Evolutionary conservation across 1,140 invertebrate genomes (phyloP).

Genomic region (Lutraria rhynchaena): DNA sequence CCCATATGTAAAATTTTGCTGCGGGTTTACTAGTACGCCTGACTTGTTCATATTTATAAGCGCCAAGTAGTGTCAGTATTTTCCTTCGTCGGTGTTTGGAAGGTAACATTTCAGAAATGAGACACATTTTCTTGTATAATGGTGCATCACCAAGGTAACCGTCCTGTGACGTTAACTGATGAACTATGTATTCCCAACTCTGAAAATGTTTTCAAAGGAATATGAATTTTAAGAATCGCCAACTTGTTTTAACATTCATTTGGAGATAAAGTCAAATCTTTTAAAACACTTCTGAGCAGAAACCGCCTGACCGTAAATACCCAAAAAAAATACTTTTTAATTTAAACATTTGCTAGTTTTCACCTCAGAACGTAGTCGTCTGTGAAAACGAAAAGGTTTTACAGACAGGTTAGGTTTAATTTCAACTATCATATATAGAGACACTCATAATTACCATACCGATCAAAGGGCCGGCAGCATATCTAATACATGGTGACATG

Average conservation of each 20-base stretch:
- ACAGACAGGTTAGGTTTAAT: no score
- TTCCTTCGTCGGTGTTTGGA: slow-evolving; percentile 31
- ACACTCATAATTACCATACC: no score
- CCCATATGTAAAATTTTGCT: slow-evolving; percentile 42
- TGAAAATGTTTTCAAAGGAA: neutral
- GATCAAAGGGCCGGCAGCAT: no score
- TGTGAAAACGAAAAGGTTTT: neutral
- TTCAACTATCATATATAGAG: no score
- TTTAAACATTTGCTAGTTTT: neutral
- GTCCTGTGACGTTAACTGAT: slow-evolving; percentile 23
- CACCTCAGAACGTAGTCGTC: neutral
- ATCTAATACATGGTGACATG: no score
- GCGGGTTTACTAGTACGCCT: slow-evolving; percentile 12
- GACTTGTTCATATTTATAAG: slow-evolving; percentile 28
- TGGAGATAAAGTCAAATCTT: no score
- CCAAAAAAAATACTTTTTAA: neutral
- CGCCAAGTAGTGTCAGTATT: slow-evolving; percentile 19
- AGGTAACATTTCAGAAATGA: slow-evolving; percentile 30
- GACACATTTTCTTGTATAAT: slow-evolving; percentile 19
- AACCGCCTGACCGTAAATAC: neutral
- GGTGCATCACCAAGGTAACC: neutral
- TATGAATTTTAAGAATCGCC: neutral
- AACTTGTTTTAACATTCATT: no score
- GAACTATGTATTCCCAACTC: slow-evolving; percentile 42
- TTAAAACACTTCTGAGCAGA: neutral